Base-by-base conservation (phyloP, 2,113 vertebrate genomes). In the Peromyscus maniculatus region DNA sequence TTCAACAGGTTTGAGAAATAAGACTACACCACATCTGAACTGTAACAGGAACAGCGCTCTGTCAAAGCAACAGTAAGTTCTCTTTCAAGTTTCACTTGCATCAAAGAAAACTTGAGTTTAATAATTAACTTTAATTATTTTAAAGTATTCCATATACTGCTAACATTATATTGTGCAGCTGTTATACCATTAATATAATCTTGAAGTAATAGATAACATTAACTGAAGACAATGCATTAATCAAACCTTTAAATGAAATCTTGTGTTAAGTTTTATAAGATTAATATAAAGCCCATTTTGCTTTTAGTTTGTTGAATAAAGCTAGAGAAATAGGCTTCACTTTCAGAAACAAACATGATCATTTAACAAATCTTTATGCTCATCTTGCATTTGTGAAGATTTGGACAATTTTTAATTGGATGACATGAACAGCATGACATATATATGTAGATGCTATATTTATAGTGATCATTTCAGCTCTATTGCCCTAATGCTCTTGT, bases 1-100 rank as follows among this genome's bases (percentile, higher is more conserved):
- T 89, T 94, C 72, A 97, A 46, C 98, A 99, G 99, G 98, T 96
- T 95, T 99, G 26, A 98, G 99, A 97, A 99, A 98, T n/a, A 99
- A 97, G 98, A 98, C 98, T n/a, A 93, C 98, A 80, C 96, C 98
- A 90, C 98, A 98, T 59, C 94, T 98, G 97, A 99, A 98, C 91
- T 98, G 98, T 89, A 98, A 98, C 94, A 98, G 98, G 90, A 95
- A 97, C 91, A 95, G 98, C 83, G 98, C 98, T 93, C 98, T 98
- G 84, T 57, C 97, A 92, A 98, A 97, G 93, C 98, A 97, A 96
- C 98, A 98, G 99, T 99, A 98, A 98, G 99, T 97, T 84, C 31
- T 88, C 98, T 98, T 98, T 94, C 21, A 78, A 22, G 89, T 97
- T 88, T 96, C 91, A 90, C 36, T 94, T 15, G 4, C 82, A 2